Conservation (phyloP, 2,888 invertebrate genomes). For the Drosophila limbata region DNA sequence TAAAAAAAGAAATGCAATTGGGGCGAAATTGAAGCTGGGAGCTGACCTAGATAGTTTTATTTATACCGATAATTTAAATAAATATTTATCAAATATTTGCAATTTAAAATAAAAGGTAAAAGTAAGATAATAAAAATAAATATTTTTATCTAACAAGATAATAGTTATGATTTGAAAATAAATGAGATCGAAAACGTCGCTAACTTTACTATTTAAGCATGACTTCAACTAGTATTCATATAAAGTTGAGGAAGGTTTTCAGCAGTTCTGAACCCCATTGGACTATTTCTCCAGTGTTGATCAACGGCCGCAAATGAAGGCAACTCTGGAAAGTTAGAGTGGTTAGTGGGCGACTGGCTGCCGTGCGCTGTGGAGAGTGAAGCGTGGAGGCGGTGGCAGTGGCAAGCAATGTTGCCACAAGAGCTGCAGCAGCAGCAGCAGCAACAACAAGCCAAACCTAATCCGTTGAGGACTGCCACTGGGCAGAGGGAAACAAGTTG, state of each 20-base stretch:
- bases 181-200: too few species aligned
- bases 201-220: not conserved
- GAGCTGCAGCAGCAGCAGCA: not conserved
- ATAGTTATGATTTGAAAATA: too few species aligned
- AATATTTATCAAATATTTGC: not conserved
- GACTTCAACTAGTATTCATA: not conserved
- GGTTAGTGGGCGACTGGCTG: conserved; percentile 9
- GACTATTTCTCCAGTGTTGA: conserved; percentile 1
- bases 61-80: not conserved
- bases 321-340: conserved; percentile 9
- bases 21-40: not conserved
- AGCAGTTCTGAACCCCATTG: not conserved
- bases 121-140: too few species aligned
- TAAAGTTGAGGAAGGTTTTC: not conserved
- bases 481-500: conserved; percentile 23
- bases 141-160: too few species aligned
- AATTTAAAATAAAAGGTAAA: too few species aligned
- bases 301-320: not conserved
- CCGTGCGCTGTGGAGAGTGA: not conserved
- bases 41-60: not conserved
- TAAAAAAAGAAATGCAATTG: not conserved
- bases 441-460: conserved; percentile 40
- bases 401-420: conserved; percentile 40
- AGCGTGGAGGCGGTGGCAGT: conserved; percentile 13
- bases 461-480: conserved; percentile 41